phyloP scores from a whole-genome alignment of 1,140 invertebrate genomes.

The Campoletis sonorensis region DNA sequence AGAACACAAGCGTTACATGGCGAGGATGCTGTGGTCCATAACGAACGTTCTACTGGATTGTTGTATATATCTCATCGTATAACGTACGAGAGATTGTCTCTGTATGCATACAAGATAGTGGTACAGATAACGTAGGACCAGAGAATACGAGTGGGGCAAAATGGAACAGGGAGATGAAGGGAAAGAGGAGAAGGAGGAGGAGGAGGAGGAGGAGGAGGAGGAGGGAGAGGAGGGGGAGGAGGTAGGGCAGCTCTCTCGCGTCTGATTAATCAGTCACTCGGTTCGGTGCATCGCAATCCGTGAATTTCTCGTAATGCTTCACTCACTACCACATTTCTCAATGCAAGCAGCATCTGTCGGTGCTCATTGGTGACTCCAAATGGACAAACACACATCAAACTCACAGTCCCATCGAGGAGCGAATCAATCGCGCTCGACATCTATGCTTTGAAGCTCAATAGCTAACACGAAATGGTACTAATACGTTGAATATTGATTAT shows the following conservation, averaged over 20 bases:
- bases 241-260: not conserved
- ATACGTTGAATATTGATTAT: too few species aligned
- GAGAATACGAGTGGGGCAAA: not conserved
- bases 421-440: not conserved
- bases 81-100: not conserved
- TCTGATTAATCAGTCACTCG: slow-evolving; percentile 45
- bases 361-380: slow-evolving; percentile 5
- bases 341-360: not conserved
- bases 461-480: not conserved
- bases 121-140: not conserved
- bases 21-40: slow-evolving; percentile 36
- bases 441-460: not conserved
- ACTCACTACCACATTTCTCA: not conserved
- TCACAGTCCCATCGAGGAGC: not conserved
- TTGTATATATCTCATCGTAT: not conserved
- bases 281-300: slow-evolving; percentile 37
- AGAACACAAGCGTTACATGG: not conserved
- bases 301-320: slow-evolving; percentile 38
- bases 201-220: too few species aligned
- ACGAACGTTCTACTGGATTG: slow-evolving; percentile 19
- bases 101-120: not conserved
- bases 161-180: too few species aligned
- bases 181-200: too few species aligned
- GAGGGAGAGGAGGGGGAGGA: too few species aligned
- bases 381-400: not conserved